Evolutionary conservation across 2,888 invertebrate species (phyloP).

Genomic region (Creontiades dilutus): DNA sequence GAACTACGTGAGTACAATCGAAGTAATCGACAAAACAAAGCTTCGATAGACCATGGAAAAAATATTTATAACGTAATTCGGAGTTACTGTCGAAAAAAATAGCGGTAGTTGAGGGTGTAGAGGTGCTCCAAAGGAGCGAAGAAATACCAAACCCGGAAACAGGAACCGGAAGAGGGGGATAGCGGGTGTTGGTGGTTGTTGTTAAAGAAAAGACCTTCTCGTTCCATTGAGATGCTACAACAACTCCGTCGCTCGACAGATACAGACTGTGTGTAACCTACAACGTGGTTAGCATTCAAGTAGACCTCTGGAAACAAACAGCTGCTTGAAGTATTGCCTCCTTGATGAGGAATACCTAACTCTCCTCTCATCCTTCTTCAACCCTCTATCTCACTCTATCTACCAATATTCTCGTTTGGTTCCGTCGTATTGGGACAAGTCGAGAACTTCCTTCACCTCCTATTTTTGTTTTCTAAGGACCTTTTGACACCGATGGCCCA

Average conservation of each 20-base stretch:
- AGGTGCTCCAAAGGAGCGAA: neutral
- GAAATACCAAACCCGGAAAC: slow-evolving; percentile 1
- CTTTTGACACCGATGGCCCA: neutral
- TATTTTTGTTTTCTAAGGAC: neutral
- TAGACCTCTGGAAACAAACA: slow-evolving; percentile 57
- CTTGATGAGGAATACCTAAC: slow-evolving; percentile 49
- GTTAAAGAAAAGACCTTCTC: slow-evolving; percentile 7
- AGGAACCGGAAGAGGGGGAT: neutral
- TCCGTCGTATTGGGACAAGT: slow-evolving; percentile 8
- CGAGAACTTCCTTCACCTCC: neutral
- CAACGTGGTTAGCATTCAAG: slow-evolving; percentile 67
- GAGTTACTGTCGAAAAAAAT: neutral
- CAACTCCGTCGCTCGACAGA: slow-evolving; percentile 43
- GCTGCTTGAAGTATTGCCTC: slow-evolving; percentile 66
- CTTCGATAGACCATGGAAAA: neutral
- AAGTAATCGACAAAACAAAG: neutral
- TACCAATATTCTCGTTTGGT: neutral
- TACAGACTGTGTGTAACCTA: slow-evolving; percentile 56
- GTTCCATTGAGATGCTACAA: slow-evolving; percentile 63
- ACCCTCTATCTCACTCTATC: neutral
- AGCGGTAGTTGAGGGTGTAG: slow-evolving; percentile 1
- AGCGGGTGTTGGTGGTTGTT: slow-evolving; percentile 13
- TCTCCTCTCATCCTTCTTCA: neutral
- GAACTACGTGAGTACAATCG: too few species aligned
- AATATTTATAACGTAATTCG: neutral